Conservation (phyloP, 2,888 invertebrate genomes). For the Cantharis nigra region DNA sequence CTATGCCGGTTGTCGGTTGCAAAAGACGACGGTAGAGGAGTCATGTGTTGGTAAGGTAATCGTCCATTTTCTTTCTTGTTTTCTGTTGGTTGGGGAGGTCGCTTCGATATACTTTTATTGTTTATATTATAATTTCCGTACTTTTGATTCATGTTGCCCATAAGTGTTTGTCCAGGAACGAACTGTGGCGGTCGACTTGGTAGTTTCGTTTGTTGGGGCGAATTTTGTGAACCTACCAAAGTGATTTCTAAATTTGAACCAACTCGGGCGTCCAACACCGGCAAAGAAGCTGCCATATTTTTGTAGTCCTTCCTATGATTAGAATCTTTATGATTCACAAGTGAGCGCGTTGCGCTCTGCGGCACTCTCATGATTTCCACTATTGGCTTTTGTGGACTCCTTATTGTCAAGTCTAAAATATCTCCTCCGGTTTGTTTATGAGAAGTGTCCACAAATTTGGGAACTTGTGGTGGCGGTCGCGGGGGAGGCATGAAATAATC, state of each 20-base stretch:
- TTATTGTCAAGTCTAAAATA: conserved; percentile 68
- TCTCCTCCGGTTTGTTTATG: conserved; percentile 57
- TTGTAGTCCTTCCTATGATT: conserved; percentile 32
- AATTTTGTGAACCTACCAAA: conserved; percentile 56
- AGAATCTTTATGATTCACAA: conserved; percentile 12
- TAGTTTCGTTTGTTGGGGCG: conserved; percentile 16
- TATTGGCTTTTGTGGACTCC: conserved; percentile 55
- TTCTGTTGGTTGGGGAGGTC: conserved; percentile 55
- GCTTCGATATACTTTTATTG: conserved; percentile 55
- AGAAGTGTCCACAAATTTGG: conserved; percentile 53
- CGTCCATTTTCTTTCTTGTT: conserved; percentile 52
- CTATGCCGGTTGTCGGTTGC: conserved; percentile 11
- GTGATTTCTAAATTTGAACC: conserved; percentile 76
- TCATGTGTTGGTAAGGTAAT: conserved; percentile 31
- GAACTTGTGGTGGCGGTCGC: conserved; percentile 53
- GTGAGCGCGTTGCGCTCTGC: conserved; percentile 43
- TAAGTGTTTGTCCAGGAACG: neutral
- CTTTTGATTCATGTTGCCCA: conserved; percentile 19
- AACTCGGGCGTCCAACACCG: conserved; percentile 57
- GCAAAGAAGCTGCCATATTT: conserved; percentile 41
- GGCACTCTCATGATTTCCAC: conserved; percentile 67
- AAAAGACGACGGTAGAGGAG: conserved; percentile 12
- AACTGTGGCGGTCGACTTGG: neutral
- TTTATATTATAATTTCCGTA: conserved; percentile 20
- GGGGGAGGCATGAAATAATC: conserved; percentile 66